Conservation (phyloP, 1,140 invertebrate genomes). For the Drosophila sproati region DNA sequence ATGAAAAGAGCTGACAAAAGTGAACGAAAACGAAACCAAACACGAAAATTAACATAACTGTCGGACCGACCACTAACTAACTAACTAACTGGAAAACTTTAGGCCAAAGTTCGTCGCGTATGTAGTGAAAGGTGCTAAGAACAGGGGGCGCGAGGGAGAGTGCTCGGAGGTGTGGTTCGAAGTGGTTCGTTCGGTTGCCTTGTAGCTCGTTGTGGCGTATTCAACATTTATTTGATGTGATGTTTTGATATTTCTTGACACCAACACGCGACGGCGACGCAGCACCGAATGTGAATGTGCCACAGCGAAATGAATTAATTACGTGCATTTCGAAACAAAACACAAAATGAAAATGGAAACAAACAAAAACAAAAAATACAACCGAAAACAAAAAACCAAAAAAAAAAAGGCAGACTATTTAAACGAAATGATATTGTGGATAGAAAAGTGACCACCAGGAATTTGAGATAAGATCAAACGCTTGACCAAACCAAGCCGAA, state of each 20-base stretch:
- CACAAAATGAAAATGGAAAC: slow-evolving; percentile 36
- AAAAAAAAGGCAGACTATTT: slow-evolving; percentile 68
- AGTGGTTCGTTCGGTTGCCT: slow-evolving; percentile 26
- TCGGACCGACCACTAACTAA: slow-evolving; percentile 36
- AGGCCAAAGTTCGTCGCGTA: slow-evolving; percentile 42
- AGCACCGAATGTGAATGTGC: slow-evolving; percentile 72
- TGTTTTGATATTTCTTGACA: slow-evolving; percentile 85
- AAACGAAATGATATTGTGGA: slow-evolving; percentile 83
- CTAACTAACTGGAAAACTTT: slow-evolving; percentile 46
- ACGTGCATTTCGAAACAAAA: slow-evolving; percentile 79
- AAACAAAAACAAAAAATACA: slow-evolving; percentile 43
- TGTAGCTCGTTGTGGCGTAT: slow-evolving; percentile 51
- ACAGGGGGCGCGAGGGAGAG: slow-evolving; percentile 22
- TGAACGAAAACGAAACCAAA: slow-evolving; percentile 59
- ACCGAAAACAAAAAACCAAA: not conserved
- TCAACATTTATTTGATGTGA: slow-evolving; percentile 85
- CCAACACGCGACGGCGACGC: slow-evolving; percentile 77
- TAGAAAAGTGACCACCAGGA: slow-evolving; percentile 84
- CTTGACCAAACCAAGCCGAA: slow-evolving; percentile 53
- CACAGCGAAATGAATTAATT: slow-evolving; percentile 83
- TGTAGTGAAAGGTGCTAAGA: slow-evolving; percentile 64
- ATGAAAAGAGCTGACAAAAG: slow-evolving; percentile 63
- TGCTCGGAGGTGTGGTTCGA: not conserved
- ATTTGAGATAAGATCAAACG: slow-evolving; percentile 82
- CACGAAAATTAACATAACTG: slow-evolving; percentile 77